Percentiles rank a stretch among this genome's conserved stretches.
Conservation (phyloP, 2,888 invertebrate species). For the Penaeus monodon region DNA sequence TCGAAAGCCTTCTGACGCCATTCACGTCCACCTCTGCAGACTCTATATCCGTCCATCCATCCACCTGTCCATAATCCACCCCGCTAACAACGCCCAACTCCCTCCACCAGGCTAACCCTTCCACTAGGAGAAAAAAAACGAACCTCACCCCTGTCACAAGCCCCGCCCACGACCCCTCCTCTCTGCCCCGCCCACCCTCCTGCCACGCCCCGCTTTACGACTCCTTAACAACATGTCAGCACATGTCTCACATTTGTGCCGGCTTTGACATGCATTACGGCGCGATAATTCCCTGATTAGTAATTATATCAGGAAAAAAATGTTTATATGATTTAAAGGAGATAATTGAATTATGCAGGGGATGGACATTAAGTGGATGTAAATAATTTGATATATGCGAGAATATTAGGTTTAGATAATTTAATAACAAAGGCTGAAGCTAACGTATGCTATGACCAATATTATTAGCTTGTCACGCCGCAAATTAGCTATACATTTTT, state of each 20-base stretch:
- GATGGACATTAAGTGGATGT: constrained; percentile 39
- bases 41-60: too few species aligned
- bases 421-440: constrained; percentile 14
- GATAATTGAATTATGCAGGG: constrained; percentile 40
- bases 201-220: neutral
- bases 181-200: neutral
- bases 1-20: too few species aligned
- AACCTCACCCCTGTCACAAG: neutral
- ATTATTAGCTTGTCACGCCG: constrained; percentile 6
- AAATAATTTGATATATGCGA: constrained; percentile 41
- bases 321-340: constrained; percentile 48
- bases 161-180: neutral
- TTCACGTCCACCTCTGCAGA: too few species aligned
- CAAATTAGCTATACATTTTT: constrained; percentile 17
- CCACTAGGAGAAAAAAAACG: too few species aligned
- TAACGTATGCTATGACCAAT: constrained; percentile 20
- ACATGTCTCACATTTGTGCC: constrained; percentile 7
- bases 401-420: constrained; percentile 45
- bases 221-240: neutral
- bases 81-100: too few species aligned
- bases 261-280: constrained; percentile 35
- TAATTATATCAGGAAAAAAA: constrained; percentile 39
- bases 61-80: too few species aligned
- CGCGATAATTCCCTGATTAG: constrained; percentile 46
- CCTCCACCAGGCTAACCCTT: too few species aligned